A percentile compares a stretch with the other conserved stretches of the same genome.
These are phyloP conservation scores for Rostratula benghalensis DNA, from an alignment of 2,113 vertebrate species.

Conservation along the genomic window DNA sequence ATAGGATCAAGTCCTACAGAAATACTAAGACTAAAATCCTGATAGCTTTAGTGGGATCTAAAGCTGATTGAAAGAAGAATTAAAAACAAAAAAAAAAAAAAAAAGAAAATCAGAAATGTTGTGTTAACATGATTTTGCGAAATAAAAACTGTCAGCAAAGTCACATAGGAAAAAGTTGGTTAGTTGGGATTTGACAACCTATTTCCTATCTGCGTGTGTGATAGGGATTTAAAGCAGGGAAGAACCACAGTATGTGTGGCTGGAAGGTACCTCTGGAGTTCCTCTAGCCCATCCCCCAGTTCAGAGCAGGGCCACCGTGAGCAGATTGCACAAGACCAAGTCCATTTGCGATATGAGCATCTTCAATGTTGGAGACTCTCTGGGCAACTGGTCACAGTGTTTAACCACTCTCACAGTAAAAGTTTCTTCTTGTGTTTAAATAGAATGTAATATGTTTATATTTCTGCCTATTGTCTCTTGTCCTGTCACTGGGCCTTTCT, in stretches of 20 bases:
- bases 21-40: neutral
- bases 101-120: neutral
- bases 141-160: neutral
- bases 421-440: neutral
- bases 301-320: neutral
- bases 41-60: neutral
- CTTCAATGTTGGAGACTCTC: neutral
- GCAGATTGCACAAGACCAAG: neutral
- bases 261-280: neutral
- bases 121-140: neutral
- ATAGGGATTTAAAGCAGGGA: neutral
- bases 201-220: neutral
- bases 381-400: neutral
- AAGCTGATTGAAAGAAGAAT: neutral
- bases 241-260: neutral
- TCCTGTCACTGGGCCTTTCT: neutral
- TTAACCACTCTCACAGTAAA: neutral
- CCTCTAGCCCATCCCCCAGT: rapidly evolving
- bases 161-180: neutral
- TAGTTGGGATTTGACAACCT: neutral
- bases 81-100: neutral
- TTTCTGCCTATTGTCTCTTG: neutral
- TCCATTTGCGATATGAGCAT: neutral
- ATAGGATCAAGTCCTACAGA: neutral
- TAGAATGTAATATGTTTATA: neutral